phyloP scores from a whole-genome alignment of 2,888 invertebrate species.

The Trissoscelio sp. region DNA sequence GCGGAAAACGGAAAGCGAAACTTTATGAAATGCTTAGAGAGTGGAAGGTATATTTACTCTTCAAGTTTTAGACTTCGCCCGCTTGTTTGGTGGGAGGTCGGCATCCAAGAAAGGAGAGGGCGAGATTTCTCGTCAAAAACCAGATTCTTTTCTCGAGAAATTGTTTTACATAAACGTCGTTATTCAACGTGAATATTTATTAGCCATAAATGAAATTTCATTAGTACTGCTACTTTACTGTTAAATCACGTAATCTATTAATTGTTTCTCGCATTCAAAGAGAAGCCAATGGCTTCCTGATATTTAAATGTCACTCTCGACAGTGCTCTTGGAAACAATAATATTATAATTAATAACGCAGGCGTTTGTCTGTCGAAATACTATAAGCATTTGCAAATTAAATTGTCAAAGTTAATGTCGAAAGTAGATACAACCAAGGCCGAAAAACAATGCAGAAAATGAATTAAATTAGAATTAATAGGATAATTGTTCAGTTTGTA shows the following conservation, averaged over 20 bases:
- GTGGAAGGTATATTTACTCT: constrained; percentile 69
- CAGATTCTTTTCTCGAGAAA: constrained; percentile 44
- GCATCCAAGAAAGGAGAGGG: constrained; percentile 21
- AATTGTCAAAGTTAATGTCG: neutral
- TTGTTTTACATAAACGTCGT: constrained; percentile 15
- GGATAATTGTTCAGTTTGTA: too few species aligned
- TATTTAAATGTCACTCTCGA: neutral
- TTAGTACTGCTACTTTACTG: neutral
- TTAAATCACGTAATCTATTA: neutral
- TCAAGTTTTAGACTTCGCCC: constrained; percentile 61
- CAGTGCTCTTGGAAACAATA: neutral
- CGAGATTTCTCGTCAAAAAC: constrained; percentile 58
- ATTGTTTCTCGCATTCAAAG: neutral
- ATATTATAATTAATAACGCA: too few species aligned
- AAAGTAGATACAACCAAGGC: too few species aligned
- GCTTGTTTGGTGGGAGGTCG: constrained; percentile 42
- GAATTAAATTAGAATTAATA: too few species aligned
- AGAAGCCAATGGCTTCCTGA: neutral
- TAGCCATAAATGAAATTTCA: neutral
- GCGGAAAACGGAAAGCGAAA: constrained; percentile 66
- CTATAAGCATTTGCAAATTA: too few species aligned
- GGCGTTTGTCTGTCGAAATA: too few species aligned
- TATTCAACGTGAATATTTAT: constrained; percentile 2
- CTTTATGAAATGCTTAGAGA: constrained; percentile 68
- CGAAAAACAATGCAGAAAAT: too few species aligned